Evolutionary conservation across 2,113 vertebrate genomes (phyloP).

Genomic region (Ploceus nigricollis): DNA sequence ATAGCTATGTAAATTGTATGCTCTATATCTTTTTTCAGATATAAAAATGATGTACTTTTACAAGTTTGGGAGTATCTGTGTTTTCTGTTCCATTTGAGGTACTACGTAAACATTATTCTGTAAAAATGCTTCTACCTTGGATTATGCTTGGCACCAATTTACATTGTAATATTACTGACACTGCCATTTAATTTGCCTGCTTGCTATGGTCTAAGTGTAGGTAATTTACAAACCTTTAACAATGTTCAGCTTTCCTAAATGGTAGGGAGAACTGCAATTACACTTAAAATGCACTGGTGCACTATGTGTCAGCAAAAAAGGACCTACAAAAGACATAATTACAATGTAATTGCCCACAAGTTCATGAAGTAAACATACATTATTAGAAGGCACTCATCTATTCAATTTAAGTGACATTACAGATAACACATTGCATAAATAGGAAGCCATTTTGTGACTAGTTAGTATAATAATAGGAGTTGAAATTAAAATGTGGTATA

Average conservation of each 20-base stretch:
- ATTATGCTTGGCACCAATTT: conserved; percentile 64
- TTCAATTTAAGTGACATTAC: conserved; percentile 78
- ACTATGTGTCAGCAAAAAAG: conserved; percentile 78
- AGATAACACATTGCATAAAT: conserved; percentile 76
- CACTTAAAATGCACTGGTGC: conserved; percentile 73
- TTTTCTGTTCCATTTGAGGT: not conserved
- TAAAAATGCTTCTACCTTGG: conserved; percentile 64
- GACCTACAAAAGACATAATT: conserved; percentile 81
- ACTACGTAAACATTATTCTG: conserved; percentile 39
- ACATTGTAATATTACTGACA: conserved; percentile 73
- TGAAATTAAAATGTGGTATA: conserved; percentile 74
- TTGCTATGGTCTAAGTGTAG: conserved; percentile 79
- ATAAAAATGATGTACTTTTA: not conserved
- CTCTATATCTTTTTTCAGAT: not conserved
- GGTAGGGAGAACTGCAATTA: conserved; percentile 80
- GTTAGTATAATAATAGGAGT: conserved; percentile 74
- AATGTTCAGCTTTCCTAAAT: conserved; percentile 77
- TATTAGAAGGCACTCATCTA: conserved; percentile 78
- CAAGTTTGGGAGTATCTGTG: not conserved
- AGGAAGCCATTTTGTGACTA: conserved; percentile 74
- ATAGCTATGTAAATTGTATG: not conserved
- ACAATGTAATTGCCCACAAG: conserved; percentile 79
- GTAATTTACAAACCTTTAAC: conserved; percentile 80
- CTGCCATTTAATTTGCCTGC: conserved; percentile 73
- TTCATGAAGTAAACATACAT: conserved; percentile 83